Conservation (phyloP, 1,140 invertebrate genomes). For the Brachionus koreanus region DNA sequence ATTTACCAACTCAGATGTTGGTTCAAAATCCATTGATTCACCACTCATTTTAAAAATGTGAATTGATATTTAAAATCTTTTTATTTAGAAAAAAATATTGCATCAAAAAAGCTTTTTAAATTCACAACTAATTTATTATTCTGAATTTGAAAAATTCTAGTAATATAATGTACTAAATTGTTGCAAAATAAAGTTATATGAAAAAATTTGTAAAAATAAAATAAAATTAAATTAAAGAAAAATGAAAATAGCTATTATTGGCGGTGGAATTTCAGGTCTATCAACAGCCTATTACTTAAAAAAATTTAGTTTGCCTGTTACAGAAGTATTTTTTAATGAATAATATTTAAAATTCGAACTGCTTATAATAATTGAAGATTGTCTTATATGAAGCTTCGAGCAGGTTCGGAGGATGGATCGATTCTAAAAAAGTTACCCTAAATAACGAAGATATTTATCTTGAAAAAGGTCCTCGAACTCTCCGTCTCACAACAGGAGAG, state of each 20-base stretch:
- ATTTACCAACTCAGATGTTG: background rate
- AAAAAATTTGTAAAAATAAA: background rate
- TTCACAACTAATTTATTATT: slow-evolving; percentile 5
- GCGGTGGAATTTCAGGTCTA: slow-evolving; percentile 37
- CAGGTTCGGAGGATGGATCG: slow-evolving; percentile 80
- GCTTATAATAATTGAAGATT: slow-evolving; percentile 50
- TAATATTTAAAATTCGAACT: background rate
- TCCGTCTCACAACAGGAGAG: slow-evolving; percentile 63
- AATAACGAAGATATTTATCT: slow-evolving; percentile 65
- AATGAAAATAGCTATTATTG: slow-evolving; percentile 39
- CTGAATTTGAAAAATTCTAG: background rate
- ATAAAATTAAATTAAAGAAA: slow-evolving; percentile 10
- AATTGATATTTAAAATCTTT: background rate
- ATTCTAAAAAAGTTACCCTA: slow-evolving; percentile 60
- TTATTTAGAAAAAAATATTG: background rate
- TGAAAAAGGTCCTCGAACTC: slow-evolving; percentile 78
- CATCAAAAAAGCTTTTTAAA: background rate
- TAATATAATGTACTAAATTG: background rate
- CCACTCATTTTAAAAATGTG: slow-evolving; percentile 8
- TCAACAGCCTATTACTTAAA: slow-evolving; percentile 33
- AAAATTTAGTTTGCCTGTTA: slow-evolving; percentile 11
- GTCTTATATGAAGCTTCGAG: slow-evolving; percentile 70
- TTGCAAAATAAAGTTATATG: slow-evolving; percentile 9
- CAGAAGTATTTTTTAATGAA: background rate
- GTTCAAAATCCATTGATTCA: slow-evolving; percentile 24